A percentile compares a stretch with the other conserved stretches of the same genome.
These are phyloP conservation scores for Morone chrysops DNA, from an alignment of 2,113 vertebrate genomes.

Conservation along the genomic window DNA sequence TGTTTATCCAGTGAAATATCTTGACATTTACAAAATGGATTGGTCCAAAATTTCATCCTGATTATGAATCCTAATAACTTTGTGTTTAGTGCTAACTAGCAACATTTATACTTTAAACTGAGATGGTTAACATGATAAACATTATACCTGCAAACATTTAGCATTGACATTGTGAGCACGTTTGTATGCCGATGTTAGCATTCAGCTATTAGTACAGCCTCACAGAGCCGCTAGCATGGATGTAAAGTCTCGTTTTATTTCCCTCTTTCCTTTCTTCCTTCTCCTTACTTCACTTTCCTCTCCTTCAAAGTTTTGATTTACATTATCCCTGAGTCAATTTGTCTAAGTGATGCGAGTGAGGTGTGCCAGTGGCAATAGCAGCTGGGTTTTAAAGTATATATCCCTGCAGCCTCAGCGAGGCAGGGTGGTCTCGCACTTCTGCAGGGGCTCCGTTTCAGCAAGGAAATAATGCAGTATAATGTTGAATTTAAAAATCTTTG, in stretches of 20 bases:
- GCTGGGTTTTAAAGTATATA: slow-evolving; percentile 22
- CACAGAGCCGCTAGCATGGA: not conserved
- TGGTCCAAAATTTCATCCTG: not conserved
- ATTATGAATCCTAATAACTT: not conserved
- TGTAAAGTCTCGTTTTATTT: not conserved
- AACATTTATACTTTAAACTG: not conserved
- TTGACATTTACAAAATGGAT: not conserved
- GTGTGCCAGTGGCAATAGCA: slow-evolving; percentile 33
- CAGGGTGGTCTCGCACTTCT: not conserved
- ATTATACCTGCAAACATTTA: not conserved
- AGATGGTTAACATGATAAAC: not conserved
- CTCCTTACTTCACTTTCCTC: not conserved
- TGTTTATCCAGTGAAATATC: slow-evolving; percentile 1
- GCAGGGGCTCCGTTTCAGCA: not conserved
- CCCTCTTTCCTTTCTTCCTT: not conserved
- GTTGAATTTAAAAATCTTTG: not conserved
- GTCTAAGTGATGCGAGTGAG: slow-evolving; percentile 53
- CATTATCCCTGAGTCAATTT: slow-evolving; percentile 55
- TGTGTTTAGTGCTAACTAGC: not conserved
- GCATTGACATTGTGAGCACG: not conserved
- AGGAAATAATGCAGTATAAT: not conserved
- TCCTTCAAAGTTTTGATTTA: slow-evolving; percentile 45
- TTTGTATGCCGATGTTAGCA: not conserved
- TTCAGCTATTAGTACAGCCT: not conserved
- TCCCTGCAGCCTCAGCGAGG: not conserved